Evolutionary conservation across 2,888 invertebrate species (phyloP).

Genomic region (Drosophila paracracens): DNA sequence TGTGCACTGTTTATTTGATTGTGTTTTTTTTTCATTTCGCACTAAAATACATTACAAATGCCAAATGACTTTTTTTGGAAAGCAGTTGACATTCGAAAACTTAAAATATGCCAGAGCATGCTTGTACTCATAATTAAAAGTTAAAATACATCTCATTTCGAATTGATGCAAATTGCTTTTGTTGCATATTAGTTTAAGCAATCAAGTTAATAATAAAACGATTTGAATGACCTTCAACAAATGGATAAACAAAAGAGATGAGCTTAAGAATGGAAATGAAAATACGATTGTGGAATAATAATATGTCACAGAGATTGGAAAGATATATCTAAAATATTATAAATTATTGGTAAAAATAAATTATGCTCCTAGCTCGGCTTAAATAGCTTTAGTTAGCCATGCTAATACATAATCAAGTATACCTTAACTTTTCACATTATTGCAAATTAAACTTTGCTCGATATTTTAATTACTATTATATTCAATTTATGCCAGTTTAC

Average conservation of each 20-base stretch:
- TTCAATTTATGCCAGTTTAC: neutral
- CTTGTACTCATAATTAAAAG: slow-evolving; percentile 7
- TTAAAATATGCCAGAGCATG: neutral
- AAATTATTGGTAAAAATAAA: neutral
- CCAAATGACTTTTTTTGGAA: slow-evolving; percentile 17
- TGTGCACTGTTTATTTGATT: slow-evolving; percentile 11
- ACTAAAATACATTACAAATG: slow-evolving; percentile 25
- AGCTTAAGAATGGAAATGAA: neutral
- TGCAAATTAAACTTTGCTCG: neutral
- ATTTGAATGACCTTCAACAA: neutral
- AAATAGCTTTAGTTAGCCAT: neutral
- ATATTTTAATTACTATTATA: neutral
- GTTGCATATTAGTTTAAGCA: neutral
- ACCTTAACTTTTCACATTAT: neutral
- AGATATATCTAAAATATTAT: neutral
- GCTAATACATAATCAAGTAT: neutral
- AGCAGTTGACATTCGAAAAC: slow-evolving; percentile 9
- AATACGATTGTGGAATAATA: neutral
- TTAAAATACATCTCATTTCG: neutral
- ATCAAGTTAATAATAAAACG: neutral
- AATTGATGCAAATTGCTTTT: neutral
- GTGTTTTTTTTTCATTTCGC: neutral
- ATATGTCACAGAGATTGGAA: neutral
- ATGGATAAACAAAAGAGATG: neutral
- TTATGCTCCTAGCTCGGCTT: neutral